Percentiles rank a stretch among this genome's conserved stretches.
Evolutionary conservation across 2,888 invertebrate genomes (phyloP).

Genomic region (Acanthosepion pharaonis): DNA sequence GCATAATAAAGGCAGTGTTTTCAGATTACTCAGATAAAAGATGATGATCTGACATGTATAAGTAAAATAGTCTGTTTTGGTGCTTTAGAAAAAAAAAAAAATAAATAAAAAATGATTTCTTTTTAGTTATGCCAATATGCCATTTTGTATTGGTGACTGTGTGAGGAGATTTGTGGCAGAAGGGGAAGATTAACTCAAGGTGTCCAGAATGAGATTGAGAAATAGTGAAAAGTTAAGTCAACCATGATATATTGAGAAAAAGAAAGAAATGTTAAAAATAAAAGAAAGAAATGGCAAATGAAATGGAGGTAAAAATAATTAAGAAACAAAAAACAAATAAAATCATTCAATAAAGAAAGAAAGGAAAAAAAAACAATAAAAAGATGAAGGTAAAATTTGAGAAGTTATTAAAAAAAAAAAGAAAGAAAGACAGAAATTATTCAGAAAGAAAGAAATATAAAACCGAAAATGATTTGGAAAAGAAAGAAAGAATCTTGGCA

Average conservation of each 20-base stretch:
- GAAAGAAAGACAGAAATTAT: neutral
- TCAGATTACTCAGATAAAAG: conserved; percentile 2
- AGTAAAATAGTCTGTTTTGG: conserved; percentile 33
- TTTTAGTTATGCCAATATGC: conserved; percentile 21
- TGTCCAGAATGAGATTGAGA: neutral
- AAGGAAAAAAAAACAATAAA: neutral
- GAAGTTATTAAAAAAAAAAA: neutral
- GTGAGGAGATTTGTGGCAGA: neutral
- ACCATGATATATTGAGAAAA: neutral
- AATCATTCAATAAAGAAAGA: neutral
- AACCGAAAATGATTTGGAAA: no score
- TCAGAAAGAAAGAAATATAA: neutral
- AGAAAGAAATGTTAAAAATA: neutral
- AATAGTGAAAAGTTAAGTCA: neutral
- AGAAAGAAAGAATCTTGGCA: neutral
- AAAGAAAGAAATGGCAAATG: neutral
- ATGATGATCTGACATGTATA: conserved; percentile 22
- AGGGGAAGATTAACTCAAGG: neutral
- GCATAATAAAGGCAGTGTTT: neutral
- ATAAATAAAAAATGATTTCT: neutral
- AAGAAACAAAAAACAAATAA: neutral
- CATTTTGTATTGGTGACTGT: conserved; percentile 24
- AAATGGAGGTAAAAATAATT: neutral
- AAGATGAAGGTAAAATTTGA: neutral
- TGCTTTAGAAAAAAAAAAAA: neutral